These are phyloP conservation scores for Trematomus bernacchii DNA, from an alignment of 2,797 vertebrate species.

Conservation along the genomic window DNA sequence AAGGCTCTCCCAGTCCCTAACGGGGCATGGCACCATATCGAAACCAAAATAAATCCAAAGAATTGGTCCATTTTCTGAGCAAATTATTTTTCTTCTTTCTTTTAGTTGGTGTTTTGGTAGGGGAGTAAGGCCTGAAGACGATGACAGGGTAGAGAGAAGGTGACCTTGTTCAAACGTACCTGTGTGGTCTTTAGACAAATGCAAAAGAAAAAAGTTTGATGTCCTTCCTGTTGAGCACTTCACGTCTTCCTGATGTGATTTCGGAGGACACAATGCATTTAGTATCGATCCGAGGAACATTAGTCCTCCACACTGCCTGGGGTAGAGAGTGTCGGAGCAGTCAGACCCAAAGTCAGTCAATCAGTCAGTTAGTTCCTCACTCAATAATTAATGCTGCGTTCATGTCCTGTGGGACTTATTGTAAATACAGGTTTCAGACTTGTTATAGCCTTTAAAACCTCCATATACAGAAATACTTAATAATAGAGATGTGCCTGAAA, in stretches of 20 bases:
- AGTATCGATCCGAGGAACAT: slow-evolving; percentile 57
- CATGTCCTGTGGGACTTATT: not conserved
- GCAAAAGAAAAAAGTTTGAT: not conserved
- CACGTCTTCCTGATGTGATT: slow-evolving; percentile 50
- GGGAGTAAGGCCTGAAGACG: not conserved
- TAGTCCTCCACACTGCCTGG: not conserved
- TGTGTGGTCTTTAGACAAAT: not conserved
- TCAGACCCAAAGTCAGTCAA: slow-evolving; percentile 19
- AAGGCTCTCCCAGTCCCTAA: not conserved
- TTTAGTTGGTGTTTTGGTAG: not conserved
- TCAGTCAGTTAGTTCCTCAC: not conserved
- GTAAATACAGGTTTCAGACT: not conserved
- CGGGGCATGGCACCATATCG: not conserved
- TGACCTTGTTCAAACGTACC: slow-evolving; percentile 1
- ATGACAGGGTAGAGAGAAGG: not conserved
- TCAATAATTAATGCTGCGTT: not conserved
- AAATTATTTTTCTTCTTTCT: not conserved
- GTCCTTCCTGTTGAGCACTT: slow-evolving; percentile 40
- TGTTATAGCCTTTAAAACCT: not conserved
- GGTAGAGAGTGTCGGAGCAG: slow-evolving; percentile 14
- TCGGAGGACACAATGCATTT: slow-evolving; percentile 43
- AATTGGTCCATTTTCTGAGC: not conserved
- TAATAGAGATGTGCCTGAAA: no score
- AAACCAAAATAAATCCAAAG: no score
- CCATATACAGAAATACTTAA: no score